Conservation (phyloP, 2,113 vertebrate species). For the Dendropsophus ebraccatus region DNA sequence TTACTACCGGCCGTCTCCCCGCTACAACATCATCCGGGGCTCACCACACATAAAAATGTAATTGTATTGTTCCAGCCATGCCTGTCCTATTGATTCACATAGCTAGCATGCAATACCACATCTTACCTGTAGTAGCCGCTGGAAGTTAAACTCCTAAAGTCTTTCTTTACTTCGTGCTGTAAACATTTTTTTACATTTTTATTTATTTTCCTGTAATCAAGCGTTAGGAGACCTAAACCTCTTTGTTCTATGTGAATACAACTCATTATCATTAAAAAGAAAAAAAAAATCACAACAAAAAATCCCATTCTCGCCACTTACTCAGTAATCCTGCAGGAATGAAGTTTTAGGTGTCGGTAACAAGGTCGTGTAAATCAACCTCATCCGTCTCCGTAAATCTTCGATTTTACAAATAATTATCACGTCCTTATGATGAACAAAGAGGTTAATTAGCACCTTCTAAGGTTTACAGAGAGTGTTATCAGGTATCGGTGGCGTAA, state of each 20-base stretch:
- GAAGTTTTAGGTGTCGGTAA: conserved; percentile 15
- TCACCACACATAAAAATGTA: no score
- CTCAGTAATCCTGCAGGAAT: neutral
- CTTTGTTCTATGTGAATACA: neutral
- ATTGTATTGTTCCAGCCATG: no score
- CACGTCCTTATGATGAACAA: conserved; percentile 31
- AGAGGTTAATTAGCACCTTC: conserved; percentile 32
- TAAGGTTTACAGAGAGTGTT: conserved; percentile 19
- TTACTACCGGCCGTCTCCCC: no score
- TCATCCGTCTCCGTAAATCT: conserved; percentile 22
- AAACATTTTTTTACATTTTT: no score
- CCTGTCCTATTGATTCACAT: no score
- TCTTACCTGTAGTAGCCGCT: no score
- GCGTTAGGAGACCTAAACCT: neutral
- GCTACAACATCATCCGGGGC: no score
- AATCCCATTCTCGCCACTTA: neutral
- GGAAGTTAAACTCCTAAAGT: no score
- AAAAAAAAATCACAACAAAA: neutral
- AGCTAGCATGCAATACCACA: no score
- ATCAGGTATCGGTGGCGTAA: conserved; percentile 16
- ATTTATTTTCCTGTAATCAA: no score
- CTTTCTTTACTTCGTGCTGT: no score
- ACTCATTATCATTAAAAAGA: neutral
- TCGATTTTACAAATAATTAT: conserved; percentile 22
- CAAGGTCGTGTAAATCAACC: conserved; percentile 21